These are phyloP conservation scores for Netelia inedita DNA, from an alignment of 2,888 invertebrate genomes.

Conservation along the genomic window DNA sequence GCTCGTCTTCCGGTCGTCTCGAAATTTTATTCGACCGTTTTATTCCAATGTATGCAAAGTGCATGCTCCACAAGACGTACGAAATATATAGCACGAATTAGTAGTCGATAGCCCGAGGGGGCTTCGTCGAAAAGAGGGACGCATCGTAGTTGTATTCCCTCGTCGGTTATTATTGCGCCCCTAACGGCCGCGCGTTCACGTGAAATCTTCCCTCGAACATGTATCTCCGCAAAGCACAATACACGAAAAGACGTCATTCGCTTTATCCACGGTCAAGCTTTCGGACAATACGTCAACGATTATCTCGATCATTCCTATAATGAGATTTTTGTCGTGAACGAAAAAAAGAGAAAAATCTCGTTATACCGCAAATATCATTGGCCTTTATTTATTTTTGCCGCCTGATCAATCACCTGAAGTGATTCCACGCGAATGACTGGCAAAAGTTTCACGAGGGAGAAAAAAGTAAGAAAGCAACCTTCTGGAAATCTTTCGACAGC, in stretches of 20 bases:
- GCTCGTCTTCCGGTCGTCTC: neutral
- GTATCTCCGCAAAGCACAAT: neutral
- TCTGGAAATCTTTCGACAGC: no score
- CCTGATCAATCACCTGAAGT: neutral
- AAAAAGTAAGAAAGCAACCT: no score
- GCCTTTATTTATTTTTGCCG: constrained; percentile 2
- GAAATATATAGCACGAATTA: neutral
- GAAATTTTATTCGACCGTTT: neutral
- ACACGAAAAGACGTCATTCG: neutral
- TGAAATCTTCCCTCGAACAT: neutral
- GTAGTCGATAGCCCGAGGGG: neutral
- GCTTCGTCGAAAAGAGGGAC: neutral
- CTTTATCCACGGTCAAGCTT: neutral
- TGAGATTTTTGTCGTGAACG: neutral
- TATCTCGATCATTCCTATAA: neutral
- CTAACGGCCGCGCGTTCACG: neutral
- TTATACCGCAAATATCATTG: neutral
- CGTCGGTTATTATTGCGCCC: neutral
- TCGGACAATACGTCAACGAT: neutral
- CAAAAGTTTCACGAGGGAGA: no score
- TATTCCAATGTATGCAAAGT: neutral
- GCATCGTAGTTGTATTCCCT: neutral
- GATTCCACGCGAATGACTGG: no score
- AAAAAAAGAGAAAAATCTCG: neutral
- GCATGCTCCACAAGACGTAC: neutral